phyloP scores from a whole-genome alignment of 2,797 vertebrate genomes.

The Macropodus opercularis region DNA sequence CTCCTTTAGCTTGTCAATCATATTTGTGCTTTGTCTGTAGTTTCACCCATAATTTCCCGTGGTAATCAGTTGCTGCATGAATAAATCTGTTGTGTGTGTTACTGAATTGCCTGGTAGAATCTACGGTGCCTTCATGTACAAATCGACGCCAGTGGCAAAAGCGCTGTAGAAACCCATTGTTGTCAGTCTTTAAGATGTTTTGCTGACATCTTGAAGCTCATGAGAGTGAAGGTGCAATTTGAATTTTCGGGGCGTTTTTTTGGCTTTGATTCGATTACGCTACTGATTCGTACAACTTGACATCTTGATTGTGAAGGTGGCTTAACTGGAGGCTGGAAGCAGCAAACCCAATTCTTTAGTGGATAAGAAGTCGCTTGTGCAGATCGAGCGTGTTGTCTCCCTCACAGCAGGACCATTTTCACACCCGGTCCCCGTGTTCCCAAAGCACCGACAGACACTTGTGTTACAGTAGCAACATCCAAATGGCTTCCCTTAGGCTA shows the following conservation, averaged over 20 bases:
- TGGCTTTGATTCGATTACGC: not conserved
- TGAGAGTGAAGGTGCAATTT: not conserved
- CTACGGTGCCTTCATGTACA: not conserved
- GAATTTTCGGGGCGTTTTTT: not conserved
- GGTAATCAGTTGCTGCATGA: not conserved
- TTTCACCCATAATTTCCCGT: not conserved
- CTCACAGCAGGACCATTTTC: slow-evolving; percentile 21
- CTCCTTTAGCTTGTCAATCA: too few relatives aligned
- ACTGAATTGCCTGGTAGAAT: slow-evolving; percentile 8
- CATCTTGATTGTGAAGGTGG: slow-evolving; percentile 5
- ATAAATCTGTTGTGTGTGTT: not conserved
- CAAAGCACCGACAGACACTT: slow-evolving; percentile 35
- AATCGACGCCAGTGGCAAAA: not conserved
- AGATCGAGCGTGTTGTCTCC: not conserved
- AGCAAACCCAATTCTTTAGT: not conserved
- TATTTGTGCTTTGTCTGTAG: not conserved
- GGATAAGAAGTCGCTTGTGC: not conserved
- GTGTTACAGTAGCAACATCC: slow-evolving; percentile 50
- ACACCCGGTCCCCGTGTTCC: slow-evolving; percentile 16
- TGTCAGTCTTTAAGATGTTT: slow-evolving; percentile 24
- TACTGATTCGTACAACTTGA: slow-evolving; percentile 10
- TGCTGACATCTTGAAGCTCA: slow-evolving; percentile 29
- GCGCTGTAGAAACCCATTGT: slow-evolving; percentile 25
- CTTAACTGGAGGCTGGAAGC: not conserved
- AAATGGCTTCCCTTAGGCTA: slow-evolving; percentile 57